A percentile compares a stretch with the other conserved stretches of the same genome.
Conservation (phyloP, 2,797 vertebrate genomes). For the Leptoclinus maculatus region DNA sequence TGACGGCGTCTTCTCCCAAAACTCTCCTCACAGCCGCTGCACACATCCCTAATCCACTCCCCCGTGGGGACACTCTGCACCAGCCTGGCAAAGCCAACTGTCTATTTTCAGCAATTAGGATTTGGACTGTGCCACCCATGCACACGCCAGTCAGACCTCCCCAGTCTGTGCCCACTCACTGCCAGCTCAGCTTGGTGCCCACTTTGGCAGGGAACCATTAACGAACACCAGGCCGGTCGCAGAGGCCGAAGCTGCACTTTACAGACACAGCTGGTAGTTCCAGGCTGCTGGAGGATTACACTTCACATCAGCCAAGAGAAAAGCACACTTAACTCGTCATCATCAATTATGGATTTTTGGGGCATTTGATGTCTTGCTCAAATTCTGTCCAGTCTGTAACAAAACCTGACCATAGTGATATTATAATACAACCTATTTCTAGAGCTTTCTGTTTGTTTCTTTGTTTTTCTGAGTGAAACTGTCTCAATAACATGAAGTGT, state of each 20-base stretch:
- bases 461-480: neutral
- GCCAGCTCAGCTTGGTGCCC: conserved; percentile 54
- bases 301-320: neutral
- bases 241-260: conserved; percentile 23
- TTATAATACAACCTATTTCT: neutral
- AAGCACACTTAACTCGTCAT: neutral
- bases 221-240: conserved; percentile 32
- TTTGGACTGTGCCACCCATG: conserved; percentile 66
- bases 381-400: neutral
- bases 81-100: conserved; percentile 57
- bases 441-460: neutral
- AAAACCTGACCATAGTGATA: neutral
- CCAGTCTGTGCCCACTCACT: conserved; percentile 43
- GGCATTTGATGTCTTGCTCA: neutral
- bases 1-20: conserved; percentile 1
- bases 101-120: conserved; percentile 79
- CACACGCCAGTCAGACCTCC: conserved; percentile 64
- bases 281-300: conserved; percentile 17
- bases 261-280: conserved; percentile 28
- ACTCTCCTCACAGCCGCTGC: conserved; percentile 12
- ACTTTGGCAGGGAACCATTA: conserved; percentile 49
- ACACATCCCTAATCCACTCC: conserved; percentile 31
- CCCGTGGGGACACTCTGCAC: conserved; percentile 46
- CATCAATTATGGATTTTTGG: neutral
- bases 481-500: neutral